These are phyloP conservation scores for Drosophila incognita DNA, from an alignment of 2,888 invertebrate genomes.

Conservation along the genomic window DNA sequence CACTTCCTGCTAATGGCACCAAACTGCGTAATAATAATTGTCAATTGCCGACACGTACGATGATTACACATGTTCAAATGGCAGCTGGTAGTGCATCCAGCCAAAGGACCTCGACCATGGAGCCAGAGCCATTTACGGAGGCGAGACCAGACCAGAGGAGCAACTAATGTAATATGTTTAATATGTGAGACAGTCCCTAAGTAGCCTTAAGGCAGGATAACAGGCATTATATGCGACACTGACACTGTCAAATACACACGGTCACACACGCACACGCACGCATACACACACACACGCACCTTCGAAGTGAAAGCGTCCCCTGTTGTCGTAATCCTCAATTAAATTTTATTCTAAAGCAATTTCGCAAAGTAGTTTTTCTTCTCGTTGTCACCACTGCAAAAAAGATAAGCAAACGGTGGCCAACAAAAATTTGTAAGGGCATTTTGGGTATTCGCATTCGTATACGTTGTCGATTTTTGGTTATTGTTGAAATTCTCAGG, in stretches of 20 bases:
- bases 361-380: slow-evolving; percentile 76
- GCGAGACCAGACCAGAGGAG: slow-evolving; percentile 24
- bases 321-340: slow-evolving; percentile 81
- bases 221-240: slow-evolving; percentile 72
- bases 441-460: slow-evolving; percentile 44
- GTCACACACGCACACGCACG: slow-evolving; percentile 12
- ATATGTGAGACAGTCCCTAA: slow-evolving; percentile 81
- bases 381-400: slow-evolving; percentile 32
- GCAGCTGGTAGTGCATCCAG: slow-evolving; percentile 55
- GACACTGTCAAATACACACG: slow-evolving; percentile 19
- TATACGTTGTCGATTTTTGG: slow-evolving; percentile 58
- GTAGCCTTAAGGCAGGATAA: slow-evolving; percentile 81
- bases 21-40: slow-evolving; percentile 78
- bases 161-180: slow-evolving; percentile 76
- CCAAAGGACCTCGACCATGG: slow-evolving; percentile 18
- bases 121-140: slow-evolving; percentile 19
- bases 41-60: slow-evolving; percentile 79
- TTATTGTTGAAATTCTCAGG: slow-evolving; percentile 75
- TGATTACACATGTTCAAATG: slow-evolving; percentile 75
- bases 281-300: slow-evolving; percentile 23
- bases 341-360: slow-evolving; percentile 83
- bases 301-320: slow-evolving; percentile 31
- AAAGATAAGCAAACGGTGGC: slow-evolving; percentile 73
- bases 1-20: slow-evolving; percentile 76
- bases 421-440: slow-evolving; percentile 48